Evolutionary conservation across 1,140 invertebrate genomes (phyloP), one percentile per base, ranked within the genome.

Genomic region (Cydia amplana): DNA sequence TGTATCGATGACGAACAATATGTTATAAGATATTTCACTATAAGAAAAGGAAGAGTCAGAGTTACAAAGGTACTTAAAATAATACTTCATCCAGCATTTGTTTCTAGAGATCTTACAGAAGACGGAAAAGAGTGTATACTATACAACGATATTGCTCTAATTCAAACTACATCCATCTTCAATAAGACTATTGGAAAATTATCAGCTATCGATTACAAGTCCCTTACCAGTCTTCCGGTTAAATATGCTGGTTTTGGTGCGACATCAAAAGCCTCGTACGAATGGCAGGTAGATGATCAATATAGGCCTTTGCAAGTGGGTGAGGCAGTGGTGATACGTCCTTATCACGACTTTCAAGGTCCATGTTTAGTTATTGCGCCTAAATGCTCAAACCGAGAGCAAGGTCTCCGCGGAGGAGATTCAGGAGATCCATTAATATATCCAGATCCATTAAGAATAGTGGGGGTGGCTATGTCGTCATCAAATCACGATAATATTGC

Each of bases 181-280:
- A 32, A 32, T 32, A 32, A 36, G 25, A 67, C 25, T 32, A n/a
- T 32, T 32, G 64, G 16, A 0, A 67, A 6, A 32, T n/a, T 67
- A 14, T 67, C 64, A 16, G 64, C 64, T n/a, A 67, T 67, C n/a
- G 64, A 67, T n/a, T 67, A 67, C 28, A 67, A 36, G 25, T 0
- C 25, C 25, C 28, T 67, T n/a, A 32, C 25, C 14, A 32, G 64
- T n/a, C 16, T 67, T 1, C 28, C 64, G 28, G 64, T 67, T 16
- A 67, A 67, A 23, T 67, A 67, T 36, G 64, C 64, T 32, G 64
- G 23, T n/a, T 67, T 67, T 67, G 28, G 28, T 16, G 0, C 0
- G 1, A 67, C 64, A 25, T 14, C 20, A 36, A 3, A n/a, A 67
- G 28, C 18, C 16, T 18, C 49, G 0, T 18, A 1, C 5, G 49